Evolutionary conservation across 2,797 vertebrate species (phyloP), one percentile per base, ranked within the genome.

Genomic region (Channa striata): DNA sequence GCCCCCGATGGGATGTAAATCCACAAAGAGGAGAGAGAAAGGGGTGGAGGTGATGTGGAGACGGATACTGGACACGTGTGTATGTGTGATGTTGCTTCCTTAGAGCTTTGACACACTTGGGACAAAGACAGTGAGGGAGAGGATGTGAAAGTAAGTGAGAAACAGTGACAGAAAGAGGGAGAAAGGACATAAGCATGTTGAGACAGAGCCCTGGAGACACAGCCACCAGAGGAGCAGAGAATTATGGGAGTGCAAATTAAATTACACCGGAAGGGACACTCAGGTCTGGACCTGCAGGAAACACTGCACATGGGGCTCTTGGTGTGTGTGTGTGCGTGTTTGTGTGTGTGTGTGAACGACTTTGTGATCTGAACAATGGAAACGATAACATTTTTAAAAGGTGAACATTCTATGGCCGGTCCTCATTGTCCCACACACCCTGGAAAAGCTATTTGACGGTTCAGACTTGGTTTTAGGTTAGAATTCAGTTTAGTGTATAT

Each of bases 241-340:
- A 93, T 94, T 92, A 94, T 89, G 90, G 89, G 90, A 92, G 92
- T 86, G 90, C 86, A 94, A 95, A 95, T 94, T 93, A 90, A 94
- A 94, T 95, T 94, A 94, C 89, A 93, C 91, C 91, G 93, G 93
- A 94, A 93, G 91, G 88, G 86, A 93, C 85, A 88, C 85, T 90
- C 91, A 93, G 91, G 93, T 92, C 93, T 93, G 92, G 92, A 93
- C 92, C 93, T 92, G 93, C 90, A 93, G 86, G 91, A 93, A 91
- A 90, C 86, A 89, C 82, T 79, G 85, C 77, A 84, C 84, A 88
- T 82, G 72, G 80, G 83, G 72, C 80, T 87, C 66, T 56, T n/a
- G 59, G 56, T 84, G 34, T 79, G 59, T 67, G 50, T 63, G 64
- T 71, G 54, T 68, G 43, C 63, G 67, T 21, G 70, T 42, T 60